Base-by-base conservation (phyloP, 2,888 invertebrate species). In the Ctena decussata region DNA sequence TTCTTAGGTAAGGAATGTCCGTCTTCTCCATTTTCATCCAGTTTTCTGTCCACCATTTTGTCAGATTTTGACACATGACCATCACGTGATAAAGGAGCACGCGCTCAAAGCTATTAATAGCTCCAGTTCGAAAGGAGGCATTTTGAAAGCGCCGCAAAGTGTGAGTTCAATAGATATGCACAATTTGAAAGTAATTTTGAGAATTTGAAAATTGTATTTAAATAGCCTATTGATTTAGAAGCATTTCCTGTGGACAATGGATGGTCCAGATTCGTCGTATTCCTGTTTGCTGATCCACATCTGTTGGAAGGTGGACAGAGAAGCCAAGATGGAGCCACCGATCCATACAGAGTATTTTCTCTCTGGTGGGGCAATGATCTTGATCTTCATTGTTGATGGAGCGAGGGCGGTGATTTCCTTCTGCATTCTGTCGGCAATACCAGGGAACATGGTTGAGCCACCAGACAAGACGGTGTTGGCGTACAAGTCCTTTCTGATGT, bases 381-480 rank as follows among this genome's bases (percentile, higher is more conserved):
- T 65, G 65, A 65, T 65, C 65, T 65, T 65, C 65, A 65, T 65
- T 32, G 65, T 65, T 32, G 72, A 41, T 24, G 97, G 97, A 75
- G 97, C 97, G 92, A 98, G 97, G 82, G 98, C 97, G 89, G 98
- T 98, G 97, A 98, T 98, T 97, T 99, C 98, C 96, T 98, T 98
- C 97, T 98, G 98, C 98, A 99, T 98, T 94, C 98, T 97, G 96
- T 98, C 98, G 93, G 98, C 98, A 96, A 98, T 98, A 97, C 98
- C 98, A 89, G 98, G 98, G 96, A 98, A 98, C 98, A 98, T 98
- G 96, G 98, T 98, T 97, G 98, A 98, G 95, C 98, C 98, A 91
- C 98, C 98, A 91, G 98, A 98, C 94, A 98, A 97, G 96, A 98
- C 98, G 92, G 98, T 96, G 91, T 95, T 94, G 87, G 94, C 94